Evolutionary conservation across 2,797 vertebrate genomes (phyloP).

Genomic region (Catamblyrhynchus diadema): DNA sequence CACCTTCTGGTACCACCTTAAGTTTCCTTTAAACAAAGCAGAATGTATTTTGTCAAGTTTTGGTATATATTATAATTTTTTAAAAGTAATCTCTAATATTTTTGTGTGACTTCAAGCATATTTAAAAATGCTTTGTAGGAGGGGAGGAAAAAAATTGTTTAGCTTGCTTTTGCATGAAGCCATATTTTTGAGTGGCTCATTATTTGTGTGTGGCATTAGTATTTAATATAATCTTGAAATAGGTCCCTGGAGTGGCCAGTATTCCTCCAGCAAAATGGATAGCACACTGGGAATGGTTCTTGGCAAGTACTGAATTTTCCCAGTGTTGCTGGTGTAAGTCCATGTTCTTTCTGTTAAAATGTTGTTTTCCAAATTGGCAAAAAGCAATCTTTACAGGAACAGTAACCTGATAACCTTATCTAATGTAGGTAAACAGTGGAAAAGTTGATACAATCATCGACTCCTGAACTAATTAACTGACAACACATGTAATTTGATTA

Average conservation of each 20-base stretch:
- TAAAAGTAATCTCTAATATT: background rate
- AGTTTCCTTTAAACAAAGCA: background rate
- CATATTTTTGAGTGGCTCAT: background rate
- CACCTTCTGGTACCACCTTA: background rate
- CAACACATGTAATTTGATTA: slow-evolving; percentile 75
- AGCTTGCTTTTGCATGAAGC: background rate
- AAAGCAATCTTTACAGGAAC: background rate
- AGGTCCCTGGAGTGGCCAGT: background rate
- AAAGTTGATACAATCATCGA: slow-evolving; percentile 43
- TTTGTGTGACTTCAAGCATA: background rate
- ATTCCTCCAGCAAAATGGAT: background rate
- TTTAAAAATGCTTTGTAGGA: background rate
- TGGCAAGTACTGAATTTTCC: background rate
- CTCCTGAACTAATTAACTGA: slow-evolving; percentile 72
- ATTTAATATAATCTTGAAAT: background rate
- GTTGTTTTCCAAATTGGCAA: background rate
- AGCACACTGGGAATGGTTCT: background rate
- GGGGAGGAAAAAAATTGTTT: background rate
- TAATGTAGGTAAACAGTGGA: slow-evolving; percentile 26
- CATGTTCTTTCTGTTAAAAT: background rate
- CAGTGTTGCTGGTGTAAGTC: background rate
- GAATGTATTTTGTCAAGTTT: background rate
- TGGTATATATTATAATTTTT: background rate
- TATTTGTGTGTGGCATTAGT: slow-evolving; percentile 17
- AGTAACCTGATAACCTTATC: background rate